Conservation (phyloP, 2,888 invertebrate genomes). For the Melinopterus prodromus region DNA sequence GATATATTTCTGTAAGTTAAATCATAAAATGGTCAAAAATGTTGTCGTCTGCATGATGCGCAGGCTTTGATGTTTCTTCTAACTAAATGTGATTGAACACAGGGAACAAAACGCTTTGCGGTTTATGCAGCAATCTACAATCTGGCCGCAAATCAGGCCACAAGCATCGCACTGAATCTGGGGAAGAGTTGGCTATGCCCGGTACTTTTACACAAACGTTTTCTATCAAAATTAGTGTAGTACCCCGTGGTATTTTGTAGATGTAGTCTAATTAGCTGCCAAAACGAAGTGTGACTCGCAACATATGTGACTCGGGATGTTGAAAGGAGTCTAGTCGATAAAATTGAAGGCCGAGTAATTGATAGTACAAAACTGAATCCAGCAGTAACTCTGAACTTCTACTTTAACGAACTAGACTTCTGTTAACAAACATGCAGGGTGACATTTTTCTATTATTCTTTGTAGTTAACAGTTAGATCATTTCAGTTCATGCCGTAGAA, state of each 20-base stretch:
- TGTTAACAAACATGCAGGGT: too few species aligned
- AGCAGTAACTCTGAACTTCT: too few species aligned
- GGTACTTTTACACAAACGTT: slow-evolving; percentile 10
- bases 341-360: too few species aligned
- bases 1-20: slow-evolving; percentile 88
- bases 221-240: slow-evolving; percentile 23
- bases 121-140: slow-evolving; percentile 82
- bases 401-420: too few species aligned
- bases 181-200: slow-evolving; percentile 55
- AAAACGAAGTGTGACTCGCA: slow-evolving; percentile 36
- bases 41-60: neutral
- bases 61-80: slow-evolving; percentile 6
- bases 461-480: too few species aligned
- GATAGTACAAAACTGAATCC: too few species aligned
- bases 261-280: slow-evolving; percentile 32
- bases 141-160: slow-evolving; percentile 77
- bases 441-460: too few species aligned
- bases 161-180: slow-evolving; percentile 59
- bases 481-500: neutral
- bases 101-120: slow-evolving; percentile 93
- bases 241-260: slow-evolving; percentile 28
- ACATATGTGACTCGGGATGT: neutral
- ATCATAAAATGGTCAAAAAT: neutral
- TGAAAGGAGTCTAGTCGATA: too few species aligned
- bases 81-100: slow-evolving; percentile 59